Evolutionary conservation across 2,797 vertebrate genomes (phyloP).

Genomic region (Apogon hyalosoma): DNA sequence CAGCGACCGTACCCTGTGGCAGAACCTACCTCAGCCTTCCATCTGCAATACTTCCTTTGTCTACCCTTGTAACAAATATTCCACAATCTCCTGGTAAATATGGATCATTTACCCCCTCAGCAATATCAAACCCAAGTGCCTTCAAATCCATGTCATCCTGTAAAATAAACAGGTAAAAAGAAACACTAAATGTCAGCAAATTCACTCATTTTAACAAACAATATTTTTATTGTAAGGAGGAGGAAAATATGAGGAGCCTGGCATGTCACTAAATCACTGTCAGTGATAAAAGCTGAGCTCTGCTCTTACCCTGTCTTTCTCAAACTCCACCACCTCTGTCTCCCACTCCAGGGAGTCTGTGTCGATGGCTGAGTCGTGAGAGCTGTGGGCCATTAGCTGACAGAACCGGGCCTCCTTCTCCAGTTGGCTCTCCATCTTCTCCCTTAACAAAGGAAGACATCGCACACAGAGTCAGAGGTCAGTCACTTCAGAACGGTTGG

Average conservation of each 20-base stretch:
- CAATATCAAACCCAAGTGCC: slow-evolving; percentile 96
- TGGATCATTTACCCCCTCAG: slow-evolving; percentile 96
- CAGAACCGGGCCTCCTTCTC: slow-evolving; percentile 96
- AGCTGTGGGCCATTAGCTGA: slow-evolving; percentile 96
- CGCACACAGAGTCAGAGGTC: slow-evolving; percentile 56
- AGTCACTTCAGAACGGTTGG: slow-evolving; percentile 26
- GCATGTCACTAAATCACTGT: slow-evolving; percentile 31
- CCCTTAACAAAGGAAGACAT: slow-evolving; percentile 80
- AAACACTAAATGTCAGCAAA: slow-evolving; percentile 18
- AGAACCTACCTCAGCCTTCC: slow-evolving; percentile 91
- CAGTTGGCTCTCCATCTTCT: slow-evolving; percentile 96
- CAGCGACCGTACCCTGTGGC: neutral
- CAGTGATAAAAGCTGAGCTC: slow-evolving; percentile 29
- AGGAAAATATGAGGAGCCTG: slow-evolving; percentile 3
- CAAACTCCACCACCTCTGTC: slow-evolving; percentile 97
- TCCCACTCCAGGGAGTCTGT: slow-evolving; percentile 99
- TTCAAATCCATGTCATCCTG: slow-evolving; percentile 98
- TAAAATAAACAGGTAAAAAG: slow-evolving; percentile 26
- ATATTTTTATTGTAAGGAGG: slow-evolving; percentile 18
- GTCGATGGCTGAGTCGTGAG: slow-evolving; percentile 97
- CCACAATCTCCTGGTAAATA: slow-evolving; percentile 96
- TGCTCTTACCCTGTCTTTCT: slow-evolving; percentile 92
- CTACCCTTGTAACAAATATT: slow-evolving; percentile 97
- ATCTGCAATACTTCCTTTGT: slow-evolving; percentile 97
- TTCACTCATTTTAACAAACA: slow-evolving; percentile 15